Conservation (phyloP, 53 echinoderm and acorn worm species). For the Echinarachnius parma region DNA sequence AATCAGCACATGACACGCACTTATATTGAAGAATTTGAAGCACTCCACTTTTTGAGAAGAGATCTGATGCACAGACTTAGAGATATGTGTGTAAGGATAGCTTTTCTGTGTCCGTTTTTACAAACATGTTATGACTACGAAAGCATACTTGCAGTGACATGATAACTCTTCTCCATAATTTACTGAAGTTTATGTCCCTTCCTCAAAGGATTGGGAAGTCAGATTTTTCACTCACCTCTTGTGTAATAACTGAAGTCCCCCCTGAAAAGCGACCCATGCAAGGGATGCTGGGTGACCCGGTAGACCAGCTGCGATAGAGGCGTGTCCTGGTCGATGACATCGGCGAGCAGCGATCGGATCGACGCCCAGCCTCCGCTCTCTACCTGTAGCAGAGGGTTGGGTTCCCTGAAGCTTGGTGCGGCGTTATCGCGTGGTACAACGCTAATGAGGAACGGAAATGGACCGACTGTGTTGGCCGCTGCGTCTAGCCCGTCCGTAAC, state of each 20-base stretch:
- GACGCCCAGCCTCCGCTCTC: slow-evolving; percentile 63
- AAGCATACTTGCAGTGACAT: too few relatives aligned
- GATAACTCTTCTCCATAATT: too few relatives aligned
- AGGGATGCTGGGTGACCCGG: slow-evolving; percentile 58
- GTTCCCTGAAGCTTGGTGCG: slow-evolving; percentile 58
- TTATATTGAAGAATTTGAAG: too few relatives aligned
- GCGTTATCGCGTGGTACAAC: slow-evolving; percentile 66
- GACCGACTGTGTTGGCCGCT: slow-evolving; percentile 63
- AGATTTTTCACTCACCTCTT: too few relatives aligned
- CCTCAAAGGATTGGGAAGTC: too few relatives aligned
- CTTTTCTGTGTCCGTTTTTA: too few relatives aligned
- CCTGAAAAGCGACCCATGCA: slow-evolving; percentile 59
- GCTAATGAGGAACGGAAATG: slow-evolving; percentile 84
- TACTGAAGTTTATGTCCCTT: too few relatives aligned
- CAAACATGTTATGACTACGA: too few relatives aligned
- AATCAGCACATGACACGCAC: too few relatives aligned
- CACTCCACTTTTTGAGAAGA: too few relatives aligned
- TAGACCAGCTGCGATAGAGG: slow-evolving; percentile 61
- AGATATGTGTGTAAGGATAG: too few relatives aligned
- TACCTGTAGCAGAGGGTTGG: slow-evolving; percentile 64
- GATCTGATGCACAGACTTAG: too few relatives aligned
- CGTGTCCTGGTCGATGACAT: slow-evolving; percentile 69
- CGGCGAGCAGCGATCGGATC: slow-evolving; percentile 55
- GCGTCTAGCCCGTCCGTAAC: slow-evolving; percentile 52
- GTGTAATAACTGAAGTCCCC: slow-evolving; percentile 44